phyloP scores from a whole-genome alignment of 1,140 invertebrate species.

The Cydia strobilella region DNA sequence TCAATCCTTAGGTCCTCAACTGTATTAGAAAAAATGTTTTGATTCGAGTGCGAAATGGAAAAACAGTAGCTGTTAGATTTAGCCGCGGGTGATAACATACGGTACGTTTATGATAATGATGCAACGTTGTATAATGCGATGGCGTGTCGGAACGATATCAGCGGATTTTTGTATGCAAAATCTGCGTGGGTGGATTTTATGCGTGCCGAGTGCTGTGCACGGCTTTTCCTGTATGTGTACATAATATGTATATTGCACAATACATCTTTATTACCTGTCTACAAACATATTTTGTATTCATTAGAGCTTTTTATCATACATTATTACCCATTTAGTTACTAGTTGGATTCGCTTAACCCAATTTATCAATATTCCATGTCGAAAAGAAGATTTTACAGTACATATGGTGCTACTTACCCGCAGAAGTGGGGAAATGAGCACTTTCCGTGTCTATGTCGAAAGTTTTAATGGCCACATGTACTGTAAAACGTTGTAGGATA shows the following conservation, averaged over 20 bases:
- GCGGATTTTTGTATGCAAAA: conserved; percentile 65
- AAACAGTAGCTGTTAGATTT: background rate
- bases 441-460: too few species aligned
- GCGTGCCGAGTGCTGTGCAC: conserved; percentile 32
- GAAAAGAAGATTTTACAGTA: too few species aligned
- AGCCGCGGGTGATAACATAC: conserved; percentile 31
- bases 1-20: background rate
- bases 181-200: conserved; percentile 58
- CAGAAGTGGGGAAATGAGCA: too few species aligned
- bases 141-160: conserved; percentile 54
- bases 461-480: too few species aligned
- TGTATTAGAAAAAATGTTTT: background rate
- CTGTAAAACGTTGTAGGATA: too few species aligned
- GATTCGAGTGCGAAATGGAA: background rate
- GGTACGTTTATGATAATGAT: conserved; percentile 70
- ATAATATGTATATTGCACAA: background rate
- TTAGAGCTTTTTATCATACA: too few species aligned
- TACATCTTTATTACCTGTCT: too few species aligned
- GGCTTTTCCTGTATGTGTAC: background rate
- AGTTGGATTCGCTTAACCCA: too few species aligned
- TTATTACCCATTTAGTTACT: too few species aligned
- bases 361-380: too few species aligned
- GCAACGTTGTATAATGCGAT: conserved; percentile 70
- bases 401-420: too few species aligned
- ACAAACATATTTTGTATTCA: too few species aligned